Evolutionary conservation across 2,113 vertebrate species (phyloP).

Genomic region (Eudyptes chrysolophus): DNA sequence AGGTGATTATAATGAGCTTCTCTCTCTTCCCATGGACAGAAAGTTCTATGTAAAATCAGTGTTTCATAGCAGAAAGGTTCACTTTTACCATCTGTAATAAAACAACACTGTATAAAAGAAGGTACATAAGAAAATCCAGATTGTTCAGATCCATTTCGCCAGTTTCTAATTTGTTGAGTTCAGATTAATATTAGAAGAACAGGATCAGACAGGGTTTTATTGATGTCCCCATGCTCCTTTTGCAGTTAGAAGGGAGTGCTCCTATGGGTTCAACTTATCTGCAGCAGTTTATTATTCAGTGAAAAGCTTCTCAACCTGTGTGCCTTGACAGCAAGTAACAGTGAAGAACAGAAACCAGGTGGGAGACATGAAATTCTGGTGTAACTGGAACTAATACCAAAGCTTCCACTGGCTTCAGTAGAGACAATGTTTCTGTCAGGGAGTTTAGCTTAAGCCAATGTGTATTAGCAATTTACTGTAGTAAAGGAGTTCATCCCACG

Average conservation of each 20-base stretch:
- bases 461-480: not conserved
- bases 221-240: not conserved
- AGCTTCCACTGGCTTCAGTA: not conserved
- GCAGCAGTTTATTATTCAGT: not conserved
- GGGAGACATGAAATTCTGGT: not conserved
- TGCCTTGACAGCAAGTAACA: not conserved
- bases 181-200: not conserved
- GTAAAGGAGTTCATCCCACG: not conserved
- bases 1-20: constrained; percentile 43
- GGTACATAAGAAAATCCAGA: not conserved
- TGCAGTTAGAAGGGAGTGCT: not conserved
- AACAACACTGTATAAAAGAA: not conserved
- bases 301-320: not conserved
- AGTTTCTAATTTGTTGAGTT: not conserved
- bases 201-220: not conserved
- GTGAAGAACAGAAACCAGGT: not conserved
- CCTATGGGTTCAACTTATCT: not conserved
- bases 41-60: constrained; percentile 21
- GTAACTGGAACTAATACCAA: not conserved
- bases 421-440: not conserved
- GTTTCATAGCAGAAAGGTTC: not conserved
- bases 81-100: constrained; percentile 1
- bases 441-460: not conserved
- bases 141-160: not conserved
- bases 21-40: constrained; percentile 9